A percentile compares a stretch with the other conserved stretches of the same genome.
Evolutionary conservation across 2,888 invertebrate genomes (phyloP).

Genomic region (Gymnoscelis rufifasciata): DNA sequence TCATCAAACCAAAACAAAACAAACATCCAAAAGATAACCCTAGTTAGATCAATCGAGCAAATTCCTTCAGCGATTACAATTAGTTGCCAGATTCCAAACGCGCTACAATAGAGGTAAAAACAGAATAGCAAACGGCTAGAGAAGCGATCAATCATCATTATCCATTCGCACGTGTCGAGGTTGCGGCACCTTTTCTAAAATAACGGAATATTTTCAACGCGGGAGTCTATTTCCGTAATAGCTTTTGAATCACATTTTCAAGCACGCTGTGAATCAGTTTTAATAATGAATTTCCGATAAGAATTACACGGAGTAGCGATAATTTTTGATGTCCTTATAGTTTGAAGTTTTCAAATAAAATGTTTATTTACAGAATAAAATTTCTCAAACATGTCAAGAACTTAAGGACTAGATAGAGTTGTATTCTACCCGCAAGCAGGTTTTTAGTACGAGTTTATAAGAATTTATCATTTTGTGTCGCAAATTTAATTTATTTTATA

Average conservation of each 20-base stretch:
- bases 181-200: constrained; percentile 54
- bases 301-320: no score
- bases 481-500: no score
- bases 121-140: constrained; percentile 39
- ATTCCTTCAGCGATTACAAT: background rate
- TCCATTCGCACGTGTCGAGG: constrained; percentile 40
- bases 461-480: no score
- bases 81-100: constrained; percentile 7
- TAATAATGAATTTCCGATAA: constrained; percentile 12
- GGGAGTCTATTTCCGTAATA: constrained; percentile 60
- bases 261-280: constrained; percentile 1
- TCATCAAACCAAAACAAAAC: no score
- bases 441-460: no score
- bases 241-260: constrained; percentile 18
- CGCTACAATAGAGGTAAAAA: constrained; percentile 30
- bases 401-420: no score
- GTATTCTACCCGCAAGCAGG: no score
- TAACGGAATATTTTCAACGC: constrained; percentile 67
- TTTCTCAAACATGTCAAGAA: no score
- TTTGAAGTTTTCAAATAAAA: no score
- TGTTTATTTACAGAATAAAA: no score
- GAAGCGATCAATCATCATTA: constrained; percentile 44
- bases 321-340: no score
- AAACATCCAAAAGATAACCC: background rate
- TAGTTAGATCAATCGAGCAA: background rate